Evolutionary conservation across 2,888 invertebrate species (phyloP), one percentile per base, ranked within the genome.

Genomic region (Sarcophaga rosellei): DNA sequence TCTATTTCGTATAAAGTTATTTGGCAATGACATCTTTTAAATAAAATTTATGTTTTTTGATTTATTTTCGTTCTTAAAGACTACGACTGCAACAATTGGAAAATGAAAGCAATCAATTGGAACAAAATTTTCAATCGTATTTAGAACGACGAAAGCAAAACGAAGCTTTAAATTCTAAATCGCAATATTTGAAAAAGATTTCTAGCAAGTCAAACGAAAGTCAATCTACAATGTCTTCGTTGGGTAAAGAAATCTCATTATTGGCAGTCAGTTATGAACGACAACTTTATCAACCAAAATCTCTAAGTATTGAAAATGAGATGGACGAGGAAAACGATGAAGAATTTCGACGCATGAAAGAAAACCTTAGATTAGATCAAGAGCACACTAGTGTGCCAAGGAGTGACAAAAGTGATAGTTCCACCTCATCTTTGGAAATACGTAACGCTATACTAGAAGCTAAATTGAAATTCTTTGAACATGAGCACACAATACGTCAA

Each of bases 81-180:
- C 87, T 90, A 59, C 92, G 93, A 11, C 90, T 93, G 77, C 89
- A 90, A 77, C 90, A 93, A 87, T 83, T 93, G 61, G 93, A 93
- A 82, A 87, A 90, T 68, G 93, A 93, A 88, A 92, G 93, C 81
- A 90, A 91, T 87, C 89, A 92, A 84, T 84, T 93, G 61, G 93
- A 93, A 84, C 88, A 90, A 70, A 91, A 89, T 44, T 92, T 93
- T 61, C 89, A 90, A 17, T 89, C 88, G 4, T 93, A 92, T 78
- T 69, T 93, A 72, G 90, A 92, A 59, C 89, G 89, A 12, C 90
- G 84, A 4, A 85, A 90, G 59, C 88, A 89, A 4, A 63, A 77
- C 4, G 87, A 90, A 44, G 70, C 77, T 5, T 81, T 90, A 44
- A 17, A 59, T 3, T n/a, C 17, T 23, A 35, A 6, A 12, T 35